Evolutionary conservation across 2,797 vertebrate genomes (phyloP).

Genomic region (Syngnathus rostellatus): DNA sequence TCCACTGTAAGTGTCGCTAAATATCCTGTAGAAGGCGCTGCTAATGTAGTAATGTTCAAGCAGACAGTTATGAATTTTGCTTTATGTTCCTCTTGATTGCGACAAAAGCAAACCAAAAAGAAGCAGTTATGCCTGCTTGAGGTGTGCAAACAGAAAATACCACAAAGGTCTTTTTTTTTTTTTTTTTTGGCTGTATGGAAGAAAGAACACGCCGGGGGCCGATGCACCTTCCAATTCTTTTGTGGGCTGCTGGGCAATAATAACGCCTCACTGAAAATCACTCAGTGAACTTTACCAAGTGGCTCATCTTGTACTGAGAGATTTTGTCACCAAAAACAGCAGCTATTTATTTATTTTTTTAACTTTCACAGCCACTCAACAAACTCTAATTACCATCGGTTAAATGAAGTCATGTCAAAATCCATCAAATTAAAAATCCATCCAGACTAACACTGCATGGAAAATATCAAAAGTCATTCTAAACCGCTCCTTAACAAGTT

Average conservation of each 20-base stretch:
- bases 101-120: background rate
- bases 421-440: too few species aligned
- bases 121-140: background rate
- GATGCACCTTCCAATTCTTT: background rate
- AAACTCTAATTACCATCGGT: background rate
- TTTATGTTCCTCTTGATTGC: background rate
- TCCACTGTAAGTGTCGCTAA: constrained; percentile 16
- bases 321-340: background rate
- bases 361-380: background rate
- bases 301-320: background rate
- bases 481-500: background rate
- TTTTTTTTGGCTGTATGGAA: background rate
- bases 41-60: constrained; percentile 15
- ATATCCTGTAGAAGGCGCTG: constrained; percentile 47
- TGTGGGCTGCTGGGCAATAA: background rate
- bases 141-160: background rate
- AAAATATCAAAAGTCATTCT: background rate
- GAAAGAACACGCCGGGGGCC: background rate
- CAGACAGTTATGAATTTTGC: background rate
- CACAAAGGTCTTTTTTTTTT: background rate
- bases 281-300: background rate
- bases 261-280: background rate
- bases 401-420: too few species aligned
- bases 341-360: background rate
- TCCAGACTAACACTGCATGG: background rate